Conservation (phyloP, 2,113 vertebrate species). For the Cynocephalus volans region DNA sequence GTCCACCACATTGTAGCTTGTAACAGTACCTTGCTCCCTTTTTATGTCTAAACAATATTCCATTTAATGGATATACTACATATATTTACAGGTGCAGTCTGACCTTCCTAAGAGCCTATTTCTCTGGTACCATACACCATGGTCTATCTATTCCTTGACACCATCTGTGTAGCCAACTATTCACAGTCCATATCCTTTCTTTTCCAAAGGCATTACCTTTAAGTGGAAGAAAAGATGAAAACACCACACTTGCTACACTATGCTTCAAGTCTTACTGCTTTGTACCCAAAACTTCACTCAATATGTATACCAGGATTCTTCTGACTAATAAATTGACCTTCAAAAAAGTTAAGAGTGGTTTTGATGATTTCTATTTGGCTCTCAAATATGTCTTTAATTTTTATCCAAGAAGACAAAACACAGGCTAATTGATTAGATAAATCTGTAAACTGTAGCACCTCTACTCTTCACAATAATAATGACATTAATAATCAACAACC, state of each 20-base stretch:
- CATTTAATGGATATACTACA: not conserved
- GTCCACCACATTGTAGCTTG: not conserved
- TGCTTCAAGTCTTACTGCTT: too few relatives aligned
- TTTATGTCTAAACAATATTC: not conserved
- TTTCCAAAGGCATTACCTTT: not conserved
- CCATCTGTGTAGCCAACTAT: not conserved
- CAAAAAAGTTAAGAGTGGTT: not conserved
- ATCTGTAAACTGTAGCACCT: not conserved
- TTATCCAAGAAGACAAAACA: not conserved
- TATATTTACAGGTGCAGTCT: not conserved
- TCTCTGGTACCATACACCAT: not conserved
- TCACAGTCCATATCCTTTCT: not conserved
- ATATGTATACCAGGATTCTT: not conserved
- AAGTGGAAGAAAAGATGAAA: not conserved
- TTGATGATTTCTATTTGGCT: not conserved
- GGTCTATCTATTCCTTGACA: not conserved
- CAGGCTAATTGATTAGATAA: not conserved
- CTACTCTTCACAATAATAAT: not conserved
- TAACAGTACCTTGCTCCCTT: rapidly evolving
- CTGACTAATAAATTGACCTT: not conserved
- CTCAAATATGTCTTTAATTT: not conserved
- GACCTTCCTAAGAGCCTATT: not conserved
- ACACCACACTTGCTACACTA: not conserved
- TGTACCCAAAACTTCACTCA: not conserved
- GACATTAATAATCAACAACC: not conserved